phyloP scores from a whole-genome alignment of 2,797 vertebrate species.

The Chaetophractus vellerosus region DNA sequence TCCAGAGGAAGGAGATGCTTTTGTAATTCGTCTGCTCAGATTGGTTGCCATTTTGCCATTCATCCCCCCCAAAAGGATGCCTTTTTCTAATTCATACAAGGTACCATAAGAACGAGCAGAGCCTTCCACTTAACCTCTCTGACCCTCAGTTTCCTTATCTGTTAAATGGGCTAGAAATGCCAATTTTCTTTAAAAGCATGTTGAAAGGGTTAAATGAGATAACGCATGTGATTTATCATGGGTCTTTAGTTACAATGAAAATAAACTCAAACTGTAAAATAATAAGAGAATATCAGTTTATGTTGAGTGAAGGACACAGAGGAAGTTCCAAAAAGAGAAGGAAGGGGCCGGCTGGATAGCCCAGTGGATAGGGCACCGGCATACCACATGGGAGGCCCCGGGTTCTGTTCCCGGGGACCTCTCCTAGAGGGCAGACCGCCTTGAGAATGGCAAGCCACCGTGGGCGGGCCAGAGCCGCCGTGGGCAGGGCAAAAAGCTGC shows the following conservation, averaged over 20 bases:
- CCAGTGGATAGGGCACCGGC: too few relatives aligned
- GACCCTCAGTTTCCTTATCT: slow-evolving; percentile 40
- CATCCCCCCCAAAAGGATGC: background rate
- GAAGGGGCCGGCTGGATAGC: too few relatives aligned
- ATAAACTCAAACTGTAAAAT: background rate
- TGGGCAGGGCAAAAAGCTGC: too few relatives aligned
- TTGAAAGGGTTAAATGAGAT: background rate
- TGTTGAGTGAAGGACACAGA: background rate
- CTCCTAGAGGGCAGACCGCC: too few relatives aligned
- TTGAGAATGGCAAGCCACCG: too few relatives aligned
- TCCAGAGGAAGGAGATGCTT: background rate
- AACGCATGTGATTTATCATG: background rate
- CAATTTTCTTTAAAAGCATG: background rate
- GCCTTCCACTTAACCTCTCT: background rate
- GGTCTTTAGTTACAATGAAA: background rate
- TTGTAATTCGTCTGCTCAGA: background rate
- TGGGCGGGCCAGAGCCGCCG: too few relatives aligned
- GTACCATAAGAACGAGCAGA: background rate
- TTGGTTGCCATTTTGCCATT: background rate
- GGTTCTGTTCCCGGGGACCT: too few relatives aligned
- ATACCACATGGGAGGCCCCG: too few relatives aligned
- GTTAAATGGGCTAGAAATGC: background rate
- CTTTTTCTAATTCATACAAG: background rate
- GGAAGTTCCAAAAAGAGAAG: background rate
- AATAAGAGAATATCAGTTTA: too few relatives aligned